Evolutionary conservation across 2,888 invertebrate genomes (phyloP).

Genomic region (Onchidella celtica): DNA sequence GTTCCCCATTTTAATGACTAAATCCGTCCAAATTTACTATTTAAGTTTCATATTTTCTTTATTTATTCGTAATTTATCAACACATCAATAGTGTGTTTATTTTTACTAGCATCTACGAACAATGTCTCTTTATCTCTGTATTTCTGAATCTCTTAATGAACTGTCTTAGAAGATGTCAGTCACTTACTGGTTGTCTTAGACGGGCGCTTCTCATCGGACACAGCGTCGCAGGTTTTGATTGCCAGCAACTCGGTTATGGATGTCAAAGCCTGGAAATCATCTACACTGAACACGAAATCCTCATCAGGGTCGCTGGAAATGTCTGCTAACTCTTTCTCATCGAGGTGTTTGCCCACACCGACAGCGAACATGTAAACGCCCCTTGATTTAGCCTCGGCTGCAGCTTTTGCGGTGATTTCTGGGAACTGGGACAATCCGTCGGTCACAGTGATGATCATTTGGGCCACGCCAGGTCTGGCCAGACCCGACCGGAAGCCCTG

Average conservation of each 20-base stretch:
- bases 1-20: too few species aligned
- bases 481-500: constrained; percentile 18
- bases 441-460: constrained; percentile 51
- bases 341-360: constrained; percentile 73
- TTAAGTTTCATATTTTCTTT: too few species aligned
- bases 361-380: constrained; percentile 75
- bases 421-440: constrained; percentile 54
- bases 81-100: too few species aligned
- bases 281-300: constrained; percentile 73
- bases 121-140: too few species aligned
- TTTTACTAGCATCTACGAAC: too few species aligned
- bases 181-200: neutral
- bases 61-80: too few species aligned
- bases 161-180: neutral
- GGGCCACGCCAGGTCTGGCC: constrained; percentile 44
- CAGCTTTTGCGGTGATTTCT: constrained; percentile 43
- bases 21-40: too few species aligned
- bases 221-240: constrained; percentile 65
- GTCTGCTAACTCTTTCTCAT: constrained; percentile 67
- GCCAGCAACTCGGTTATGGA: constrained; percentile 72
- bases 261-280: constrained; percentile 68
- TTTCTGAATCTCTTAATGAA: too few species aligned
- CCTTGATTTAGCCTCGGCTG: constrained; percentile 52
- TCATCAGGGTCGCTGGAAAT: constrained; percentile 74
- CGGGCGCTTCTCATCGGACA: constrained; percentile 6